These are phyloP conservation scores for Meliscaeva auricollis DNA, from an alignment of 2,888 invertebrate genomes.

Conservation along the genomic window DNA sequence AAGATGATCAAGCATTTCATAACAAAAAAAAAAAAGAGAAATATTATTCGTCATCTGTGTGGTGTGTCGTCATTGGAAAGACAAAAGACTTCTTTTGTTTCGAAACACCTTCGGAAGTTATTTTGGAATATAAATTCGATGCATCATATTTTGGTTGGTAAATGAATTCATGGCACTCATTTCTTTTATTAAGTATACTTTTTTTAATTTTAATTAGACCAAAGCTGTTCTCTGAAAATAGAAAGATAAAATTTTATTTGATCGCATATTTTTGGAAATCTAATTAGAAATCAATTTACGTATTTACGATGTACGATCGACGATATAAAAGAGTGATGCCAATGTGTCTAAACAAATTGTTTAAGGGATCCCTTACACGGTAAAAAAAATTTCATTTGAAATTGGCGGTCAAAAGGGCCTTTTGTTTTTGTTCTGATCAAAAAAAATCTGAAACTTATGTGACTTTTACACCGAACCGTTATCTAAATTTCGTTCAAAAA, in stretches of 20 bases:
- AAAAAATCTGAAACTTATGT: too few relatives aligned
- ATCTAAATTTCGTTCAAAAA: too few relatives aligned
- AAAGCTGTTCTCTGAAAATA: background rate
- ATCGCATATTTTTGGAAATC: conserved; percentile 33
- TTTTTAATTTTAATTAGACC: background rate
- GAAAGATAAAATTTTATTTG: background rate
- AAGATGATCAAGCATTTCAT: conserved; percentile 47
- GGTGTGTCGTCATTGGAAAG: conserved; percentile 18
- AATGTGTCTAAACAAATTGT: background rate
- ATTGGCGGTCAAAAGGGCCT: background rate
- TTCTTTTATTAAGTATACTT: background rate
- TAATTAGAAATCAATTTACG: conserved; percentile 33
- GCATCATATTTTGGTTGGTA: background rate
- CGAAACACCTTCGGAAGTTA: background rate
- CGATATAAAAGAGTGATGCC: conserved; percentile 28
- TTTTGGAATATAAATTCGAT: background rate
- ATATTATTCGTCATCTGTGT: conserved; percentile 51
- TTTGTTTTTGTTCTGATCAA: background rate
- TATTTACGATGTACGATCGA: conserved; percentile 42
- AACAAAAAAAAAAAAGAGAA: conserved; percentile 27
- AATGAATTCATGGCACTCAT: background rate
- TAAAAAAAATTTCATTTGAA: background rate
- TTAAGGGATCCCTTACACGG: background rate
- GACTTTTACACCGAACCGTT: too few relatives aligned
- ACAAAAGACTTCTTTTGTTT: conserved; percentile 20